Evolutionary conservation across 1,140 invertebrate genomes (phyloP), one percentile per base, ranked within the genome.

Genomic region (Drosophila paulistorum): DNA sequence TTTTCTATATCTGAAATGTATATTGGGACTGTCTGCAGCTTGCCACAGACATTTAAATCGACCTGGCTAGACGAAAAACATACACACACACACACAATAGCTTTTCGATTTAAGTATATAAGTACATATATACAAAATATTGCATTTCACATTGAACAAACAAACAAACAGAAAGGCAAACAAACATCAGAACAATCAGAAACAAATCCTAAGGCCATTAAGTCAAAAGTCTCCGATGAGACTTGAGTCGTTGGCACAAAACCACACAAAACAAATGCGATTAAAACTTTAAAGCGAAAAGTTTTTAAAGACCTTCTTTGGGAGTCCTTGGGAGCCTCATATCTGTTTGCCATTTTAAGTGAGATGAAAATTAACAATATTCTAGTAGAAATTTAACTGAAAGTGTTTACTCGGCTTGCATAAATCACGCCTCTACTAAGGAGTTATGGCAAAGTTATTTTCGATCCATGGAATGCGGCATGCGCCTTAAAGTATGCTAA

Each of bases 371-470:
- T 23, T 23, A 51, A 23, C 45, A 51, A 23, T 23, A 20, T 2
- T 48, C 17, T 23, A 23, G 17, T 11, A 51, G 45, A 51, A 51
- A 10, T 23, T 51, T 20, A 51, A 51, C 3, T 20, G 45, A 23
- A 51, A 51, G 45, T 51, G 45, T 20, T 51, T 51, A 10, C 17
- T 51, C 2, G 10, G 14, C 17, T 23, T 51, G 17, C 45, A 51
- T 51, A 51, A 51, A 51, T 51, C 45, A 51, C 45, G 45, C 45
- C 17, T 51, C n/a, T 11, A 10, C 17, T 23, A 23, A 51, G 17
- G 17, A 51, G 23, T 51, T 51, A 51, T 51, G 45, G 17, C 45
- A 51, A 23, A 51, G 45, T 51, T 51, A 51, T 51, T 51, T 51
- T 17, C 45, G 17, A 51, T 20, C 7, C 9, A 51, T 11, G 17